These are phyloP conservation scores for Triplophysa yarkandensis DNA, from an alignment of 2,797 vertebrate species.

Conservation along the genomic window DNA sequence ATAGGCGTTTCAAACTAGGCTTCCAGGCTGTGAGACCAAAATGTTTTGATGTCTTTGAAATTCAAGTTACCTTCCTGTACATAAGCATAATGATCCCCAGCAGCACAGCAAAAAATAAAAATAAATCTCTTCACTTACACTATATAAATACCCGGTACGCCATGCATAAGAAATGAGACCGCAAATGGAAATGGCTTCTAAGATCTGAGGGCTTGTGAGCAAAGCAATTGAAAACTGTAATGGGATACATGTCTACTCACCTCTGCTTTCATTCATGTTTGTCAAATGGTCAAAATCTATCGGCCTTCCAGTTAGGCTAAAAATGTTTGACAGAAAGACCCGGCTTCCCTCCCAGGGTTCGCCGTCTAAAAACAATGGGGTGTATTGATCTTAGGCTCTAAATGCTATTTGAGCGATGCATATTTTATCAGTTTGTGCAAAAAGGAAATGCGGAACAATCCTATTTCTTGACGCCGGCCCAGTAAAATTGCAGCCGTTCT, in stretches of 20 bases:
- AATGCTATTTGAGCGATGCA: slow-evolving; percentile 71
- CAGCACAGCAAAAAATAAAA: slow-evolving; percentile 3
- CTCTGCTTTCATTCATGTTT: slow-evolving; percentile 62
- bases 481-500: slow-evolving; percentile 63
- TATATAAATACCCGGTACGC: slow-evolving; percentile 41
- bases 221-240: slow-evolving; percentile 62
- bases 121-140: slow-evolving; percentile 9
- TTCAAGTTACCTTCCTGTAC: slow-evolving; percentile 27
- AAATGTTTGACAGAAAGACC: slow-evolving; percentile 76
- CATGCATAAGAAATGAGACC: slow-evolving; percentile 44
- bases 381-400: slow-evolving; percentile 72
- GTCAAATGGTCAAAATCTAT: slow-evolving; percentile 65
- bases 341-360: slow-evolving; percentile 66
- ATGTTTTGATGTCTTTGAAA: slow-evolving; percentile 6
- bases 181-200: slow-evolving; percentile 42
- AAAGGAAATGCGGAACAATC: slow-evolving; percentile 68
- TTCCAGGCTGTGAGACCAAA: slow-evolving; percentile 2
- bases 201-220: slow-evolving; percentile 10
- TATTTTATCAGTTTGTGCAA: slow-evolving; percentile 74
- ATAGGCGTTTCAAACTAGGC: slow-evolving; percentile 12
- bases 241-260: slow-evolving; percentile 62
- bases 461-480: slow-evolving; percentile 63
- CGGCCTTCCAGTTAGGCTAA: slow-evolving; percentile 64
- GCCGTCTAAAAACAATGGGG: slow-evolving; percentile 63
- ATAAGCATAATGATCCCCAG: slow-evolving; percentile 16